A percentile compares a stretch with the other conserved stretches of the same genome.
phyloP scores from a whole-genome alignment of 2,797 vertebrate species.

The Sebastes itinus region DNA sequence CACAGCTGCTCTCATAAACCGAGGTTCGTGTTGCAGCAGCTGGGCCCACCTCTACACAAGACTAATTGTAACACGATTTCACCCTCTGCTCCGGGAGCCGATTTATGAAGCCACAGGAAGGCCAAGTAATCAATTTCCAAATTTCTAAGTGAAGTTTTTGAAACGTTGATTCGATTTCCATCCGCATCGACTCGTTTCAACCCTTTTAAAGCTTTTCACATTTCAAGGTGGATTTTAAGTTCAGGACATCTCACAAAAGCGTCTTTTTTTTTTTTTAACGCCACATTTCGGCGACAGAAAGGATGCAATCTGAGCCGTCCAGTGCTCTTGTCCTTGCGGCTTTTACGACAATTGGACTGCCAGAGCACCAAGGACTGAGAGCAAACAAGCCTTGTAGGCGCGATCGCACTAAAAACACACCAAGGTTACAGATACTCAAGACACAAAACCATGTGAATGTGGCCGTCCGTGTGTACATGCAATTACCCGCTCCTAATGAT shows the following conservation, averaged over 20 bases:
- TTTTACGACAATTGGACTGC: slow-evolving; percentile 39
- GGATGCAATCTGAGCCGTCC: background rate
- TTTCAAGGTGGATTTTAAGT: slow-evolving; percentile 27
- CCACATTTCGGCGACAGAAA: background rate
- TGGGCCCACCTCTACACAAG: slow-evolving; percentile 49
- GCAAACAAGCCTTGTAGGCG: slow-evolving; percentile 17
- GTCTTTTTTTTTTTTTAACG: background rate
- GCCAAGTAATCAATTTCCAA: slow-evolving; percentile 43
- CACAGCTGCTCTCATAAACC: slow-evolving; percentile 68
- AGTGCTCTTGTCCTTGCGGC: slow-evolving; percentile 36
- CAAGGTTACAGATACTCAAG: slow-evolving; percentile 23
- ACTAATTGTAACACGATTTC: slow-evolving; percentile 63
- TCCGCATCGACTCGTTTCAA: background rate
- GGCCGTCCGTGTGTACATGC: background rate
- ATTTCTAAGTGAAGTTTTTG: slow-evolving; percentile 26
- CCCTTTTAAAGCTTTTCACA: background rate
- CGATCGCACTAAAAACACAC: slow-evolving; percentile 3
- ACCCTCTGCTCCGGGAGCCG: slow-evolving; percentile 20
- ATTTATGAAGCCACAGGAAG: slow-evolving; percentile 29
- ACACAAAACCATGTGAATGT: background rate
- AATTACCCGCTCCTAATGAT: slow-evolving; percentile 5
- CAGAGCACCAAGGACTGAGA: slow-evolving; percentile 12
- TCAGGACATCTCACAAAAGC: background rate
- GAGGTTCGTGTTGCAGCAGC: slow-evolving; percentile 71
- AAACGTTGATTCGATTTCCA: slow-evolving; percentile 32